A percentile compares a stretch with the other conserved stretches of the same genome.
phyloP scores from a whole-genome alignment of 2,888 invertebrate genomes.

The Orthonychiurus folsomi region DNA sequence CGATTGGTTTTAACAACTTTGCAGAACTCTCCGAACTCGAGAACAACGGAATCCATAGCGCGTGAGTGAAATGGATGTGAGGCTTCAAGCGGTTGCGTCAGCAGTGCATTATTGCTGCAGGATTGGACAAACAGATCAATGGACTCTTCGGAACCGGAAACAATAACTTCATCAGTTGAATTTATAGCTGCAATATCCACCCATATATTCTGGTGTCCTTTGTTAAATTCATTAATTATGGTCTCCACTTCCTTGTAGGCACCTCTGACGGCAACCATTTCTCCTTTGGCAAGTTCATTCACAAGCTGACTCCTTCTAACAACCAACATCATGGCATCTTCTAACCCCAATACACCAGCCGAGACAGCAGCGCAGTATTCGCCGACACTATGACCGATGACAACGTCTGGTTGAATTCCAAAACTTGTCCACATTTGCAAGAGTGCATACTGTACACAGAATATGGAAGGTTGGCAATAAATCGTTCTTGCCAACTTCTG shows the following conservation, averaged over 20 bases:
- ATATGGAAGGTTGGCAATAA: constrained; percentile 28
- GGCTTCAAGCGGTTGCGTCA: constrained; percentile 15
- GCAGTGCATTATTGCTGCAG: constrained; percentile 13
- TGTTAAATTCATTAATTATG: constrained; percentile 12
- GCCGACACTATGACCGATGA: constrained; percentile 29
- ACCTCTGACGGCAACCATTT: constrained; percentile 20
- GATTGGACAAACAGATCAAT: constrained; percentile 18
- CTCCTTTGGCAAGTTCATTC: constrained; percentile 15
- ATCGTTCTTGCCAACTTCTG: constrained; percentile 15
- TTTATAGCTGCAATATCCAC: constrained; percentile 29
- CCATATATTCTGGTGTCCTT: not conserved
- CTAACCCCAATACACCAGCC: constrained; percentile 21
- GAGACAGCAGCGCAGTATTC: constrained; percentile 27
- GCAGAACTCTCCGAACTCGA: constrained; percentile 19
- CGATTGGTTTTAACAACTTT: not conserved
- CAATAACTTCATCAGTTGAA: constrained; percentile 19
- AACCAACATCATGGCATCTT: constrained; percentile 25
- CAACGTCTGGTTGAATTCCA: constrained; percentile 26
- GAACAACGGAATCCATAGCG: constrained; percentile 24
- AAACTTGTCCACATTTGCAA: constrained; percentile 22
- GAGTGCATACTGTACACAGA: constrained; percentile 27
- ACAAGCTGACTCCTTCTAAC: constrained; percentile 26
- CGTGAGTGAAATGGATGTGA: constrained; percentile 29
- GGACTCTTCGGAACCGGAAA: constrained; percentile 13
- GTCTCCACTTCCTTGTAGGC: constrained; percentile 2